Base-by-base conservation (phyloP, 2,797 vertebrate species). In the Lycodopsis pacificus region DNA sequence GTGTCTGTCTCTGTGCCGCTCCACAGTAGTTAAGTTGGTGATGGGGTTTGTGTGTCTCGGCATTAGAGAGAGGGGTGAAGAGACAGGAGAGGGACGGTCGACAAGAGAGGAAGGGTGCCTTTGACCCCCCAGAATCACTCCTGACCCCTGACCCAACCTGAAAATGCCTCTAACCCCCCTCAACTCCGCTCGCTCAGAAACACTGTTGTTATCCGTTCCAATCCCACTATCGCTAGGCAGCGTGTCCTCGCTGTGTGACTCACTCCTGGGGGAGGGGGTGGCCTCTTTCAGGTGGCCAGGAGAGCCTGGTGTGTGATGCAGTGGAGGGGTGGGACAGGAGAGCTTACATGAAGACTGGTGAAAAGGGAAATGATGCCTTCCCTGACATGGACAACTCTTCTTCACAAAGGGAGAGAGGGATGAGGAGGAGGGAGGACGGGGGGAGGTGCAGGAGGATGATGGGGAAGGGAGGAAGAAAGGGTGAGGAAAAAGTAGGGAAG, bases 181-280 rank as follows among this genome's bases (percentile, higher is more conserved):
- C 83, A 97, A 96, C 93, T 98, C 97, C 0, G 95, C 96, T 4
- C 97, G 93, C 82, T 98, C 98, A 0, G 96, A 98, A 5, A 97
- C 96, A 51, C 97, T 97, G 90, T 97, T 98, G 79, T 98, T 97
- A 78, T 99, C 97, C 0, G 97, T 98, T 11, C 97, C 98, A 0
- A 98, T 98, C 1, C 97, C 97, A 1, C 96, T 98, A 76, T 98
- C 97, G 0, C 97, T 98, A 15, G 97, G 97, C 57, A 98, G 93
- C 0, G 97, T 97, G 93, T 98, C 96, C 0, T 99, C 97, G 17
- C 96, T 97, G 90, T 97, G 97, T 1, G 97, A 97, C 64, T 99
- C 97, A 5, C 97, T 98, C 20, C 97, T 95, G 0, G 97, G 97
- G 4, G 97, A 99, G 0, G 97, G 96, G 0, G 96, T 97, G 84